Evolutionary conservation across 2,797 vertebrate genomes (phyloP).

Genomic region (Acropternis orthonyx): DNA sequence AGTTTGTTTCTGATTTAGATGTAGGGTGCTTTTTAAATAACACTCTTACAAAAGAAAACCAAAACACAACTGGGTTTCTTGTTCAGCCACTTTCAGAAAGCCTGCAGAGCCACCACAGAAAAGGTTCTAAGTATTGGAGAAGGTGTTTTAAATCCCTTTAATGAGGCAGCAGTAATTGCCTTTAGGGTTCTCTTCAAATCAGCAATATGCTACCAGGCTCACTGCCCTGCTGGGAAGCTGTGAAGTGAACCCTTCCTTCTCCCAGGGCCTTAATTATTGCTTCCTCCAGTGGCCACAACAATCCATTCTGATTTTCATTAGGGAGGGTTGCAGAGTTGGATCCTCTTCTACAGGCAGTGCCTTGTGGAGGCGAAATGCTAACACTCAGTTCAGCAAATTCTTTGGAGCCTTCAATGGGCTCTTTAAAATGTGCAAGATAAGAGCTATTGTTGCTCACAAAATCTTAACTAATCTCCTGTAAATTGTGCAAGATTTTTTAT

Average conservation of each 20-base stretch:
- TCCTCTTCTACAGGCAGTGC: background rate
- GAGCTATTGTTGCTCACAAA: background rate
- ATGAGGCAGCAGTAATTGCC: background rate
- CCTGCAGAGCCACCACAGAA: background rate
- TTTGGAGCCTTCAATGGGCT: background rate
- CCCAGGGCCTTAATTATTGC: background rate
- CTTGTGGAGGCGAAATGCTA: background rate
- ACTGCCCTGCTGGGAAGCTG: background rate
- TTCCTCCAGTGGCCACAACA: background rate
- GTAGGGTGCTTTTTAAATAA: background rate
- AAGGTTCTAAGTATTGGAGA: background rate
- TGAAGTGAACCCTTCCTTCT: background rate
- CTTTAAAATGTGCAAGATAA: fast-evolving
- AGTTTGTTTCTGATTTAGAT: background rate
- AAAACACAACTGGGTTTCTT: background rate
- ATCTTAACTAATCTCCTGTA: background rate
- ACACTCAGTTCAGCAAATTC: background rate
- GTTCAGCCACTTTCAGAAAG: background rate
- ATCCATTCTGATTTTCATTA: background rate
- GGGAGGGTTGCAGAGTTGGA: background rate
- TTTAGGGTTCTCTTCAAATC: background rate
- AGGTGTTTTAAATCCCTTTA: slow-evolving; percentile 18
- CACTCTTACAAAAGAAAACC: background rate
- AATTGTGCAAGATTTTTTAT: background rate
- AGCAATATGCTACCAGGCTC: background rate